These are phyloP conservation scores for Halcyon leucocephala DNA, from an alignment of 2,797 vertebrate genomes.

Conservation along the genomic window DNA sequence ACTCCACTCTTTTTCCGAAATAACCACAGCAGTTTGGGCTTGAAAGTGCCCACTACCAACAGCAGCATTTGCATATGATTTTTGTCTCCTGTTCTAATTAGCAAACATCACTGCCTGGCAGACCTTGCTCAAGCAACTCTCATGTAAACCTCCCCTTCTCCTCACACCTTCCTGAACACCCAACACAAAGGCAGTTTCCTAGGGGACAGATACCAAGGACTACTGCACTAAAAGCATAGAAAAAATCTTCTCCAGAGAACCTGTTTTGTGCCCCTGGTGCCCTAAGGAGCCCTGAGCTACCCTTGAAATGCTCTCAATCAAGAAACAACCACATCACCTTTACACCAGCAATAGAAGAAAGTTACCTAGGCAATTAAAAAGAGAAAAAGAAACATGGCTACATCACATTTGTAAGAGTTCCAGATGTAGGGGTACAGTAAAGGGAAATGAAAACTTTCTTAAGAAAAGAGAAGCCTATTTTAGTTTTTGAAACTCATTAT, in stretches of 20 bases:
- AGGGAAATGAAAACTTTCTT: too few species aligned
- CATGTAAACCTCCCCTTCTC: too few species aligned
- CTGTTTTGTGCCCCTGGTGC: neutral
- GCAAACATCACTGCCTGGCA: neutral
- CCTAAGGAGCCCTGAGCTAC: neutral
- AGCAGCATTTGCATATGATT: neutral
- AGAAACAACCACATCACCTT: neutral
- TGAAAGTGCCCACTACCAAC: neutral
- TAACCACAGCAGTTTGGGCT: neutral
- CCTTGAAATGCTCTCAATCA: neutral
- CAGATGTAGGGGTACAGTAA: neutral
- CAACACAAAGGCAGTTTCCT: neutral
- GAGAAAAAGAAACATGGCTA: neutral
- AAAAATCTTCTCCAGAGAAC: neutral
- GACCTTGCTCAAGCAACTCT: neutral
- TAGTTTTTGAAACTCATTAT: too few species aligned
- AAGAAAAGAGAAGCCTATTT: too few species aligned
- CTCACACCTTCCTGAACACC: neutral
- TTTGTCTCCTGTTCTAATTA: neutral
- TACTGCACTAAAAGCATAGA: neutral
- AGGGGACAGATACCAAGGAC: neutral
- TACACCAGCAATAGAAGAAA: neutral
- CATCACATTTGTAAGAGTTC: neutral
- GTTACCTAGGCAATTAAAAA: neutral
- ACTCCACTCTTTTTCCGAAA: neutral